A percentile compares a stretch with the other conserved stretches of the same genome.
Evolutionary conservation across 2,113 vertebrate genomes (phyloP).

Genomic region (Boulengeromyrus knoepffleri): DNA sequence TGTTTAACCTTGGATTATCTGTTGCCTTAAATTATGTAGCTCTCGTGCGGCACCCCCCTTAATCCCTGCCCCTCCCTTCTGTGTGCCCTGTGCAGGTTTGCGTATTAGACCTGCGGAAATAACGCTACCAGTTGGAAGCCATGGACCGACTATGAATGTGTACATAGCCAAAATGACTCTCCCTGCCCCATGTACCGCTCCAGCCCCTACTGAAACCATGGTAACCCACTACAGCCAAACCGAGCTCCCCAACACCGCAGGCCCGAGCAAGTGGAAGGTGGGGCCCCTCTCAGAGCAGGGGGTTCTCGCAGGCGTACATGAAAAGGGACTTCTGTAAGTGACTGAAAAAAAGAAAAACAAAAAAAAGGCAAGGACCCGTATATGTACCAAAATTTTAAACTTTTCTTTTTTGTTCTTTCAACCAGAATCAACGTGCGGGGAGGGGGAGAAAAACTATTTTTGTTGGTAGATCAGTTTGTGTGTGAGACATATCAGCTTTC

Average conservation of each 20-base stretch:
- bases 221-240: constrained; percentile 76
- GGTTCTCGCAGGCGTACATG: constrained; percentile 50
- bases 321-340: constrained; percentile 49
- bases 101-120: constrained; percentile 98
- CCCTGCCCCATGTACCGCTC: constrained; percentile 90
- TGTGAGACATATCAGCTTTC: constrained; percentile 78
- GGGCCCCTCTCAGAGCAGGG: background rate
- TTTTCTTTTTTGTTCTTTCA: constrained; percentile 50
- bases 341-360: constrained; percentile 28
- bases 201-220: constrained; percentile 83
- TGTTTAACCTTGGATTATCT: background rate
- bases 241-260: constrained; percentile 44
- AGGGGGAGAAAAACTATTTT: constrained; percentile 19
- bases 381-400: constrained; percentile 69
- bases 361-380: constrained; percentile 45
- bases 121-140: constrained; percentile 85
- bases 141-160: constrained; percentile 99
- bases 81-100: constrained; percentile 76
- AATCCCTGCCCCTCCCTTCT: background rate
- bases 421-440: constrained; percentile 33
- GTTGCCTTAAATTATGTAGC: background rate
- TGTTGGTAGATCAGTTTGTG: constrained; percentile 64
- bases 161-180: constrained; percentile 99
- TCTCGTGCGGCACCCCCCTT: background rate
- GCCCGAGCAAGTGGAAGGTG: background rate